Conservation (phyloP, 2,113 vertebrate species). For the Delphinus delphis region DNA sequence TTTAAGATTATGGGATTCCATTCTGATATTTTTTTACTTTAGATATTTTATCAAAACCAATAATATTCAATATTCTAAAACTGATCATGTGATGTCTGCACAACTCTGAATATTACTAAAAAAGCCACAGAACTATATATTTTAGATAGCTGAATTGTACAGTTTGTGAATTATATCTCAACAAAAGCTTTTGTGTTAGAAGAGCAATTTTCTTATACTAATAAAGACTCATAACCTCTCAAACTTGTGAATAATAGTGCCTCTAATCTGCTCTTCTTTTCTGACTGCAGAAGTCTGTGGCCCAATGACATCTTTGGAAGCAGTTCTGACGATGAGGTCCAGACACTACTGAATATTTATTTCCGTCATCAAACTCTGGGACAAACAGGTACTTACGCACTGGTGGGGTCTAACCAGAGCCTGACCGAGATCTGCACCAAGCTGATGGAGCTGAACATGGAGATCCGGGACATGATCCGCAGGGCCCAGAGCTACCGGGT, state of each 20-base stretch:
- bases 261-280: conserved; percentile 51
- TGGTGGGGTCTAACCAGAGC: conserved; percentile 97
- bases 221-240: not conserved
- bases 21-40: conserved; percentile 19
- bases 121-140: not conserved
- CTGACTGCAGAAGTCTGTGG: conserved; percentile 90
- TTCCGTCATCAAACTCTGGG: conserved; percentile 97
- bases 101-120: not conserved
- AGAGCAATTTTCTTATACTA: not conserved
- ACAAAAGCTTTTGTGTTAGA: not conserved
- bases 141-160: not conserved
- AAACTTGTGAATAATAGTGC: not conserved
- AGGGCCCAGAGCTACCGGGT: conserved; percentile 92
- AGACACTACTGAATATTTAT: conserved; percentile 96
- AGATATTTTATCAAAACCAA: not conserved
- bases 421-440: conserved; percentile 93
- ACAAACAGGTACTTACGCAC: conserved; percentile 94
- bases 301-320: conserved; percentile 97
- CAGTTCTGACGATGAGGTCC: conserved; percentile 93
- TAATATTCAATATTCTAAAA: not conserved
- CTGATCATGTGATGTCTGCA: not conserved
- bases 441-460: conserved; percentile 94
- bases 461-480: conserved; percentile 95
- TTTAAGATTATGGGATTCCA: not conserved
- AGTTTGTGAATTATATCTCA: not conserved